Conservation (phyloP, 2,797 vertebrate species). For the Denticeps clupeoides region DNA sequence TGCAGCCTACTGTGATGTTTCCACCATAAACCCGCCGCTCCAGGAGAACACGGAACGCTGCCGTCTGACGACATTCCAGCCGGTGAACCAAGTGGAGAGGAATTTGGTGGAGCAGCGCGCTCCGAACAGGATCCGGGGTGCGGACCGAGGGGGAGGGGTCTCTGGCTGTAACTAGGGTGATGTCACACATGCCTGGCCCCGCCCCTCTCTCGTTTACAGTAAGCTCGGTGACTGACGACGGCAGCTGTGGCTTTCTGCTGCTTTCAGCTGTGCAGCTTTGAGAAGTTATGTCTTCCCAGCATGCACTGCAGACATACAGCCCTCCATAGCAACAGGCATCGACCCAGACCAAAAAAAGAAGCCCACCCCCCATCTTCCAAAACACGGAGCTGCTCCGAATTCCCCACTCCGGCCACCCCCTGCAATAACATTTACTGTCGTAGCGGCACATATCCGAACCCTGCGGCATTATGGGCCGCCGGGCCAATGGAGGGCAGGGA, state of each 20-base stretch:
- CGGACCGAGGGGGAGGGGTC: slow-evolving; percentile 1
- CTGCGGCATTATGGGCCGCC: too few species aligned
- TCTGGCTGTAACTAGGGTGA: slow-evolving; percentile 25
- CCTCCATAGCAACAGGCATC: slow-evolving; percentile 62
- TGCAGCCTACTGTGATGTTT: too few species aligned
- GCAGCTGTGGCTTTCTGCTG: slow-evolving; percentile 54
- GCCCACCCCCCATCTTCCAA: slow-evolving; percentile 16
- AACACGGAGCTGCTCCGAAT: background rate
- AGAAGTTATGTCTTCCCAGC: slow-evolving; percentile 54
- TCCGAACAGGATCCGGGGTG: slow-evolving; percentile 20
- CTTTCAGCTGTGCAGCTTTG: slow-evolving; percentile 61
- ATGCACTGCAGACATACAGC: slow-evolving; percentile 25
- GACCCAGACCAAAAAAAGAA: slow-evolving; percentile 67
- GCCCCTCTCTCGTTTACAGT: slow-evolving; percentile 45
- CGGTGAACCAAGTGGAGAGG: slow-evolving; percentile 33
- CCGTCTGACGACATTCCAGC: slow-evolving; percentile 52
- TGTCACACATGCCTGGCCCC: slow-evolving; percentile 43
- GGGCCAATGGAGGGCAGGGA: too few species aligned
- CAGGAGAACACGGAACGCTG: slow-evolving; percentile 35
- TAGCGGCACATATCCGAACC: too few species aligned
- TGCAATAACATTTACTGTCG: background rate
- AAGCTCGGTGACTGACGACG: slow-evolving; percentile 59
- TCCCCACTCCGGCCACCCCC: too few species aligned
- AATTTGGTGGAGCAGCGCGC: slow-evolving; percentile 22
- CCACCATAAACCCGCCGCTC: background rate